Evolutionary conservation across 2,888 invertebrate genomes (phyloP), one percentile per base, ranked within the genome.

Genomic region (Diplazon laetatorius): DNA sequence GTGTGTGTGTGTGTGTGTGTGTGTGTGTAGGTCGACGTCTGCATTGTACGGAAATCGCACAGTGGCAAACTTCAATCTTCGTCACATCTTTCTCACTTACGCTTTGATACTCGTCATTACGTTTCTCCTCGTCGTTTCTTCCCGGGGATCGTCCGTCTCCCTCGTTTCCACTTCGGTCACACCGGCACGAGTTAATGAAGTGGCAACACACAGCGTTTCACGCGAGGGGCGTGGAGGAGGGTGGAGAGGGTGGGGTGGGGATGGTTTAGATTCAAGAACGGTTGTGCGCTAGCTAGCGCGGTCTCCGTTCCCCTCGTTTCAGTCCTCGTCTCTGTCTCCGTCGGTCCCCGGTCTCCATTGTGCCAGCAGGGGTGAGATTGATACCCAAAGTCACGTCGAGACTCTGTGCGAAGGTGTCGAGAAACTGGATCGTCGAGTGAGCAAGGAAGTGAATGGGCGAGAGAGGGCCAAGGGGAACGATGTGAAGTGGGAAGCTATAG

Each of bases 161-260:
- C 50, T 60, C 59, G 72, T 37, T 39, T 71, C 63, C 70, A 71
- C 62, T 59, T 46, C 52, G 22, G 62, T 69, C 48, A 68, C 72
- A 57, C 55, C 48, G 76, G 86, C 85, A 82, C 76, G 86, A 86
- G 87, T 88, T 89, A 89, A 89, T 88, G 89, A 89, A 89, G 89
- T 89, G 89, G 89, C 87, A 89, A 89, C 89, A 87, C 85, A 87
- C 85, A 87, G 83, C 85, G 86, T 86, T 89, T 86, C 85, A 84
- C n/a, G 85, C 86, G 87, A 83, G 82, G 76, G 85, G 18, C 9
- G 46, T 50, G 65, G 39, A 18, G 35, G 39, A 52, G 52, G 14
- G 22, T 72, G 68, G 77, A 59, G 69, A 78, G 63, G 73, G 73
- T 65, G n/a, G n/a, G n/a, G n/a, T n/a, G n/a, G n/a, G n/a, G n/a